Evolutionary conservation across 1,140 invertebrate genomes (phyloP).

Genomic region (Linepithema humile): DNA sequence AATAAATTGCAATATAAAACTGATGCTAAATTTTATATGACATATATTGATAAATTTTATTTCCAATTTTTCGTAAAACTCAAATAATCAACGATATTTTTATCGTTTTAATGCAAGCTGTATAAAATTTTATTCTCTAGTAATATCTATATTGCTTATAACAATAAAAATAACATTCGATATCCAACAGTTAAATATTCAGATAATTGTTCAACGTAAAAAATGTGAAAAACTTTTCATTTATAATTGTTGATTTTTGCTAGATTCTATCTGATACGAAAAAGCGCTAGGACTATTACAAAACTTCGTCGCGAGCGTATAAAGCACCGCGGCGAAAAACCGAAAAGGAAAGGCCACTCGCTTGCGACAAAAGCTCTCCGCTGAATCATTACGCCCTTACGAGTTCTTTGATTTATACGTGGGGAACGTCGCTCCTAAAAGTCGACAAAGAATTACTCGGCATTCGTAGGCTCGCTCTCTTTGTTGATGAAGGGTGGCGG

Average conservation of each 20-base stretch:
- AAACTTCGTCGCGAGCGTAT: constrained; percentile 17
- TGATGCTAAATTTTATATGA: background rate
- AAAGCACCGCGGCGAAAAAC: constrained; percentile 69
- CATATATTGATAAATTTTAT: constrained; percentile 1
- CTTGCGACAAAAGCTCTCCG: constrained; percentile 77
- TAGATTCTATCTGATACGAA: constrained; percentile 2
- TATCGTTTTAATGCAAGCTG: background rate
- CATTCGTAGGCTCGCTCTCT: constrained; percentile 63
- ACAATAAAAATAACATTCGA: background rate
- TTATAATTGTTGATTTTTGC: constrained; percentile 5
- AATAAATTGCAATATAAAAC: background rate
- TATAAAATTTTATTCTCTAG: background rate
- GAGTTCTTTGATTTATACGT: constrained; percentile 78
- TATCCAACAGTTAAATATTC: background rate
- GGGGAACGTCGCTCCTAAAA: constrained; percentile 64
- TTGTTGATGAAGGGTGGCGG: constrained; percentile 11
- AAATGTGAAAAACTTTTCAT: constrained; percentile 2
- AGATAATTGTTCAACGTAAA: background rate
- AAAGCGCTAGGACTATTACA: constrained; percentile 27
- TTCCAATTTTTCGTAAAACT: background rate
- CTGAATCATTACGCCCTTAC: constrained; percentile 78
- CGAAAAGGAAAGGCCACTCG: constrained; percentile 69
- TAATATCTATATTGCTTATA: background rate
- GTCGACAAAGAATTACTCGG: constrained; percentile 75
- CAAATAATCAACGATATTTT: background rate